Evolutionary conservation across 1,140 invertebrate genomes (phyloP).

Genomic region (Drosophila nigromelanica): DNA sequence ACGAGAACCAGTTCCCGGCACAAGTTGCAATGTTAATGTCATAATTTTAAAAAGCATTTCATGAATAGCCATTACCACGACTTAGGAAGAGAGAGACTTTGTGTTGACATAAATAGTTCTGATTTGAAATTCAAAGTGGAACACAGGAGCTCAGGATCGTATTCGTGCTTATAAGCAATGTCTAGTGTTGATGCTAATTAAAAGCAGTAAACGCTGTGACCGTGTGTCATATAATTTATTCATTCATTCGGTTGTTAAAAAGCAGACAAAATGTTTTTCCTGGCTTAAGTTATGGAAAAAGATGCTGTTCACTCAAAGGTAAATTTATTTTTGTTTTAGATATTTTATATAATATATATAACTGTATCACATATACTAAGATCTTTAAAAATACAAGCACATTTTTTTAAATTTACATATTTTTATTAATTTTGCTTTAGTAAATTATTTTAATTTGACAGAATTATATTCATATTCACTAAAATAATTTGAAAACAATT

Average conservation of each 20-base stretch:
- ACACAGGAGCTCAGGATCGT: conserved; percentile 18
- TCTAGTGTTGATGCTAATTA: conserved; percentile 58
- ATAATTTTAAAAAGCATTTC: conserved; percentile 76
- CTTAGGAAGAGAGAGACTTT: conserved; percentile 5
- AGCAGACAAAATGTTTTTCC: neutral
- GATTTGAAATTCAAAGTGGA: conserved; percentile 65
- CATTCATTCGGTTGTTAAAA: conserved; percentile 23
- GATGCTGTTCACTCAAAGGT: too few species aligned
- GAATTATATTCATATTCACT: too few species aligned
- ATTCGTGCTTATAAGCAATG: neutral
- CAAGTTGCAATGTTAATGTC: conserved; percentile 77
- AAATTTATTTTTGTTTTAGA: too few species aligned
- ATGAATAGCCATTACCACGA: conserved; percentile 64
- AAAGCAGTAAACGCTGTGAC: neutral
- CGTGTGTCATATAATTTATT: conserved; percentile 13
- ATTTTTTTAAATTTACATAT: too few species aligned
- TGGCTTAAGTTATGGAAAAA: too few species aligned
- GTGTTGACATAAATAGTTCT: conserved; percentile 13
- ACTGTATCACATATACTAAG: too few species aligned
- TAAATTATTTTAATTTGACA: too few species aligned
- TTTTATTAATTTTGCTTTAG: too few species aligned
- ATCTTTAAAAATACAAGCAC: too few species aligned
- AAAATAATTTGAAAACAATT: too few species aligned
- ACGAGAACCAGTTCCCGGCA: conserved; percentile 59
- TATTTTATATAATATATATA: too few species aligned